Conservation (phyloP, 2,113 vertebrate genomes). For the Rhynchopsitta pachyrhyncha region DNA sequence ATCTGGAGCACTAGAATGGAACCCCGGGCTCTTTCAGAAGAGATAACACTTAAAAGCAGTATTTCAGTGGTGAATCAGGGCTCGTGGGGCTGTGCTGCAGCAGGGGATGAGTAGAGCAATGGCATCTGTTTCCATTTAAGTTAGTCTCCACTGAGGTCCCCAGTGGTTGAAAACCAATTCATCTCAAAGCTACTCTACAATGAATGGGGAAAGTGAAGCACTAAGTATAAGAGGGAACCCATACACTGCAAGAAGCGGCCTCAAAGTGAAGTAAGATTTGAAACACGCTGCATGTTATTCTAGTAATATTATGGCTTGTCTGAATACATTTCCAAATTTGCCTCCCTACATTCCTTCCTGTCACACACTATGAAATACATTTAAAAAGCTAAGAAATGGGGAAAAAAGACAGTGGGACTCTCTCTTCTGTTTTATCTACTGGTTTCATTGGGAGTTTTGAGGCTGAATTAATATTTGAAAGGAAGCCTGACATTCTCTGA, state of each 20-base stretch:
- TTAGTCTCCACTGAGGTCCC: background rate
- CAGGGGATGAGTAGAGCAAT: background rate
- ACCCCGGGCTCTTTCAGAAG: background rate
- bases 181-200: background rate
- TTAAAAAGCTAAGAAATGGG: slow-evolving; percentile 8
- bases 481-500: background rate
- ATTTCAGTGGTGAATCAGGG: background rate
- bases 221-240: background rate
- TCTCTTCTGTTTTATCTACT: background rate
- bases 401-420: background rate
- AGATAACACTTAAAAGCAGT: background rate
- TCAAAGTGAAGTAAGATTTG: background rate
- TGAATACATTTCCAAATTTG: background rate
- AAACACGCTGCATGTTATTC: rapidly evolving
- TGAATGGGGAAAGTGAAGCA: background rate
- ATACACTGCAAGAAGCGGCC: background rate
- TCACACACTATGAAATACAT: background rate
- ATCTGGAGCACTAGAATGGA: background rate
- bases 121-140: slow-evolving; percentile 19
- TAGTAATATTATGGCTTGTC: background rate
- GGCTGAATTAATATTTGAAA: slow-evolving; percentile 25
- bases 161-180: background rate
- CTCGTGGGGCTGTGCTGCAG: background rate
- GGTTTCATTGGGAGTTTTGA: background rate
- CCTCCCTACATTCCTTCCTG: background rate